These are phyloP conservation scores for Zeus faber DNA, from an alignment of 2,113 vertebrate species.

Conservation along the genomic window DNA sequence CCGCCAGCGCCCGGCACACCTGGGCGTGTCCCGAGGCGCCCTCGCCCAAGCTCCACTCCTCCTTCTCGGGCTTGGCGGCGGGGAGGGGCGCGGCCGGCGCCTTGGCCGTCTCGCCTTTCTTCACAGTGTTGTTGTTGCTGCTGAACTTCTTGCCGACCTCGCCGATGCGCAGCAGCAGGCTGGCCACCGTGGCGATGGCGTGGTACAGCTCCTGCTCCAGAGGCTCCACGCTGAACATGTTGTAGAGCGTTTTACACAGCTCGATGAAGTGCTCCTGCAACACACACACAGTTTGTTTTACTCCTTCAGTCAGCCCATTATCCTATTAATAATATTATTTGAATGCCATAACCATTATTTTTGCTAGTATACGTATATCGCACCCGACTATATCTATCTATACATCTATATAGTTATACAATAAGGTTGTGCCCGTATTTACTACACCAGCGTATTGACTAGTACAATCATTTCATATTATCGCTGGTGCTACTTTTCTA, in stretches of 20 bases:
- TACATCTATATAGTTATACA: too few relatives aligned
- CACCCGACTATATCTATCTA: too few relatives aligned
- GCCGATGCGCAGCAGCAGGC: conserved; percentile 89
- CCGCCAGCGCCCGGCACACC: conserved; percentile 57
- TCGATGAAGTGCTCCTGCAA: conserved; percentile 96
- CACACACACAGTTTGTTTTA: background rate
- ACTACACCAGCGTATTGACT: too few relatives aligned
- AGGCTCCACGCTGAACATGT: conserved; percentile 94
- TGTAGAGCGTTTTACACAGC: conserved; percentile 96
- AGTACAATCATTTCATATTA: too few relatives aligned
- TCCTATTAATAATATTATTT: too few relatives aligned
- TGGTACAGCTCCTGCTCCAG: conserved; percentile 92
- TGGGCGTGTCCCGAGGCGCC: conserved; percentile 36
- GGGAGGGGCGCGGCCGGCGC: conserved; percentile 3
- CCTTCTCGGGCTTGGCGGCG: background rate
- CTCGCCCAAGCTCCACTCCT: conserved; percentile 32
- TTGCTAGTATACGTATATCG: too few relatives aligned
- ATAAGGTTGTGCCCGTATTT: too few relatives aligned
- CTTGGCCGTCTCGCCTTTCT: background rate
- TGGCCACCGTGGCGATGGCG: conserved; percentile 94
- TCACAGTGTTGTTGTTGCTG: conserved; percentile 53
- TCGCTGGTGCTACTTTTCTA: too few relatives aligned
- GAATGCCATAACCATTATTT: too few relatives aligned
- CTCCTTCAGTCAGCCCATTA: too few relatives aligned
- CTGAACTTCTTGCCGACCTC: conserved; percentile 94